These are phyloP conservation scores for Sebastes steindachneri DNA, from an alignment of 2,797 vertebrate species.

Conservation along the genomic window DNA sequence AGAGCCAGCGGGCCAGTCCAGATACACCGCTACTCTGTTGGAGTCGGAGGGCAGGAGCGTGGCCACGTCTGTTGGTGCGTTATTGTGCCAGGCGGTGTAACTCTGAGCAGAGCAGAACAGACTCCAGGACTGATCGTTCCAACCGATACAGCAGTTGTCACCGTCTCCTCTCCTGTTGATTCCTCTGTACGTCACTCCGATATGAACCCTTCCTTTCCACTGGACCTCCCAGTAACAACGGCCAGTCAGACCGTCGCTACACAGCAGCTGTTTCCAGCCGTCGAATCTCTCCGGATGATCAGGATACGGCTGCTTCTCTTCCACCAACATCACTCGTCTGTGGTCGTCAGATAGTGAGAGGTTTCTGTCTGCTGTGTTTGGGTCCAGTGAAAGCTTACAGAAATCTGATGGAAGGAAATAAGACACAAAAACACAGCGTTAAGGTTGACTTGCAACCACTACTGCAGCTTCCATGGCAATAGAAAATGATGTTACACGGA, in stretches of 20 bases:
- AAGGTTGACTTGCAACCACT: not conserved
- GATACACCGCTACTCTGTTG: constrained; percentile 18
- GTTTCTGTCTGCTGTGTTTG: constrained; percentile 27
- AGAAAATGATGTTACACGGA: not conserved
- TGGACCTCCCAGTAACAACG: constrained; percentile 41
- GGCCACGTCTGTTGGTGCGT: not conserved
- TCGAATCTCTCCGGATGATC: constrained; percentile 31
- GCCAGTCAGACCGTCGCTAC: constrained; percentile 4
- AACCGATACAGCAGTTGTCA: not conserved
- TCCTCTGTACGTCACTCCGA: constrained; percentile 22
- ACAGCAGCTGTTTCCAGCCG: constrained; percentile 10
- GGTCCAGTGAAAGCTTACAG: constrained; percentile 17
- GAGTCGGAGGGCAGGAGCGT: not conserved
- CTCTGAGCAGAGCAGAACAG: constrained; percentile 14
- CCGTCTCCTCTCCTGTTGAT: constrained; percentile 4
- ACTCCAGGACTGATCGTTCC: constrained; percentile 36
- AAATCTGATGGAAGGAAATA: constrained; percentile 10
- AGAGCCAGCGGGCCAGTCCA: constrained; percentile 32
- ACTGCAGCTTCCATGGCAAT: not conserved
- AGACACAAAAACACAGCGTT: not conserved
- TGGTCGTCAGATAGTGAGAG: constrained; percentile 6
- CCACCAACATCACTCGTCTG: not conserved
- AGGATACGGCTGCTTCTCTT: constrained; percentile 8
- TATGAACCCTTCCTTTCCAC: constrained; percentile 13
- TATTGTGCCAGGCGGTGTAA: constrained; percentile 32